Conservation (phyloP, 2,113 vertebrate species). For the Scophthalmus maximus region DNA sequence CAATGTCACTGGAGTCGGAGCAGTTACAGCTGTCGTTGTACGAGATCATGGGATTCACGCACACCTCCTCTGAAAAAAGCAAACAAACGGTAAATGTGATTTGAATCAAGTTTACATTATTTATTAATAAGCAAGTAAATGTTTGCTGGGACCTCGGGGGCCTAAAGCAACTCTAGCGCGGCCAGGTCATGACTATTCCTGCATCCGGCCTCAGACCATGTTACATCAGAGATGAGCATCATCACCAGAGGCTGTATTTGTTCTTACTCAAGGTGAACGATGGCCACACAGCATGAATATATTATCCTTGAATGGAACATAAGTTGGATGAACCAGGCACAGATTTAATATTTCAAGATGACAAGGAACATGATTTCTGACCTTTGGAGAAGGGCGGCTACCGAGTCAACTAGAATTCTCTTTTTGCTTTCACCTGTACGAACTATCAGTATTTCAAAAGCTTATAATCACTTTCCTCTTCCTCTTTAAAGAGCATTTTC, state of each 20-base stretch:
- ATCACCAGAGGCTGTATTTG: slow-evolving; percentile 23
- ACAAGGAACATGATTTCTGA: neutral
- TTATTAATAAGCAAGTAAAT: neutral
- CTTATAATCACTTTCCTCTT: no score
- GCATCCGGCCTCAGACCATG: slow-evolving; percentile 39
- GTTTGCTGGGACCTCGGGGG: slow-evolving; percentile 7
- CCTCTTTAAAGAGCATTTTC: no score
- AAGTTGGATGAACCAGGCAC: neutral
- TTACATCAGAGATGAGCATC: slow-evolving; percentile 40
- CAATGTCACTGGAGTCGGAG: slow-evolving; percentile 98
- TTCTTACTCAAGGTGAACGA: slow-evolving; percentile 45
- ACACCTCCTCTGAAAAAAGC: slow-evolving; percentile 92
- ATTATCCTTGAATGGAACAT: neutral
- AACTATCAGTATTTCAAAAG: no score
- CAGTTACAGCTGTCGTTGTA: slow-evolving; percentile 98
- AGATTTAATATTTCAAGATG: neutral
- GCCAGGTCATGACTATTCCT: slow-evolving; percentile 35
- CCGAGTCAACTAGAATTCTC: no score
- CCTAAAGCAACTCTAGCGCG: neutral
- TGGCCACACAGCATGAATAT: neutral
- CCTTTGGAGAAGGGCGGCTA: neutral
- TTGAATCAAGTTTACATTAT: neutral
- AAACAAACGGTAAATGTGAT: neutral
- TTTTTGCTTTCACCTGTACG: no score
- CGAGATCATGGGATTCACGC: slow-evolving; percentile 94